A percentile compares a stretch with the other conserved stretches of the same genome.
Conservation (phyloP, 2,888 invertebrate species). For the Drosophila seclusa region DNA sequence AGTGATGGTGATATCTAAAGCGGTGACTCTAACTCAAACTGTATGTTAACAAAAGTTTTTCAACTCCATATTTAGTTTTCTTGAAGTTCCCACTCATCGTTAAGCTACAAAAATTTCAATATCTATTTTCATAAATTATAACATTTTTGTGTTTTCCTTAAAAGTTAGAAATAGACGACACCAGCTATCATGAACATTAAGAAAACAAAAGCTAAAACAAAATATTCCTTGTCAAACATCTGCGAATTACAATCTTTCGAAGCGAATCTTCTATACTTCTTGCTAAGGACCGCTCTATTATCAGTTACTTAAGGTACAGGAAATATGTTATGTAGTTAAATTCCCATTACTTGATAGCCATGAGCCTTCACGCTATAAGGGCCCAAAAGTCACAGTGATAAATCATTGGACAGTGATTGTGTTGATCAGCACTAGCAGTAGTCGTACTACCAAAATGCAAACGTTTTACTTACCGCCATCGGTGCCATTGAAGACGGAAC, state of each 20-base stretch:
- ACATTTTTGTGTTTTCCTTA: not conserved
- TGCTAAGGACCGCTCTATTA: not conserved
- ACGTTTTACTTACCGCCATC: slow-evolving; percentile 79
- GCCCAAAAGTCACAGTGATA: slow-evolving; percentile 23
- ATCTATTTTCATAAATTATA: not conserved
- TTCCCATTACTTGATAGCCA: not conserved
- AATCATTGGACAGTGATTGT: slow-evolving; percentile 34
- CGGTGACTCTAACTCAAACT: slow-evolving; percentile 9
- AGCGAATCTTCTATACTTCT: not conserved
- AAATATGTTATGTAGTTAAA: not conserved
- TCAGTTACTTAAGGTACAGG: slow-evolving; percentile 12
- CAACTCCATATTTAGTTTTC: not conserved
- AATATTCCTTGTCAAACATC: not conserved
- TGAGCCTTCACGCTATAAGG: slow-evolving; percentile 29
- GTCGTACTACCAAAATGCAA: slow-evolving; percentile 36
- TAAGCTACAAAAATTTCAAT: not conserved
- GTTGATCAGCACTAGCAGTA: slow-evolving; percentile 28
- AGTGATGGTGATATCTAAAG: slow-evolving; percentile 53
- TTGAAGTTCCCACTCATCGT: not conserved
- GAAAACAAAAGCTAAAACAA: not conserved
- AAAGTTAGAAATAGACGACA: not conserved
- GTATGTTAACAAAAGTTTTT: slow-evolving; percentile 8
- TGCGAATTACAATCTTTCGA: not conserved
- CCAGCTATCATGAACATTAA: not conserved
- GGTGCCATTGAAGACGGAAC: slow-evolving; percentile 87